Conservation (phyloP, 2,797 vertebrate genomes). For the Alectoris magna region DNA sequence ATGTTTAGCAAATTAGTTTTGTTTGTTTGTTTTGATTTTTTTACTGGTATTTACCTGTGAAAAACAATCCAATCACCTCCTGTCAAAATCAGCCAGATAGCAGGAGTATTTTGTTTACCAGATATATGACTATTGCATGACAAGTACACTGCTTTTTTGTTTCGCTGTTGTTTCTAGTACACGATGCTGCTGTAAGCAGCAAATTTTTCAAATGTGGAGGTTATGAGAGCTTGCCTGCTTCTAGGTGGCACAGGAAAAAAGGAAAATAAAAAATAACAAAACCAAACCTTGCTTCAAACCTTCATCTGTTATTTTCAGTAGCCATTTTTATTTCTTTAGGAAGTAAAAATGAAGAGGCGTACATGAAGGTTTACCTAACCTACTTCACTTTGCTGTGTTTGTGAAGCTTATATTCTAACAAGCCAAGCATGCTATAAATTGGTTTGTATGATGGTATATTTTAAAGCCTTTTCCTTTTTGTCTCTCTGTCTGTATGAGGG, state of each 20-base stretch:
- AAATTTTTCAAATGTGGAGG: slow-evolving; percentile 10
- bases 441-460: not conserved
- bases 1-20: slow-evolving; percentile 48
- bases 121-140: slow-evolving; percentile 20
- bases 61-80: slow-evolving; percentile 43
- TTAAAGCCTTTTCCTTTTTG: not conserved
- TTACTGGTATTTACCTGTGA: slow-evolving; percentile 42
- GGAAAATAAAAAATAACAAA: not conserved
- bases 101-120: slow-evolving; percentile 50
- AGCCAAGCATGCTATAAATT: not conserved
- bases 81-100: slow-evolving; percentile 42
- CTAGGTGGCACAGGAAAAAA: not conserved
- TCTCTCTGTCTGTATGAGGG: not conserved
- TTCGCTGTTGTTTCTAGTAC: slow-evolving; percentile 49
- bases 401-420: not conserved
- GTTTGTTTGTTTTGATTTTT: no score
- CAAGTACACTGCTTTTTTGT: not conserved
- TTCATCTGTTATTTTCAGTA: not conserved
- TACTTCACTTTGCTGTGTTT: not conserved
- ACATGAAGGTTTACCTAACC: not conserved
- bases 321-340: not conserved
- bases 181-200: not conserved
- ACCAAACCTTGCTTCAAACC: not conserved
- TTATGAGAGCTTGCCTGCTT: not conserved
- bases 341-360: not conserved